Evolutionary conservation across 2,888 invertebrate genomes (phyloP).

Genomic region (Rhyacophila evoluta): DNA sequence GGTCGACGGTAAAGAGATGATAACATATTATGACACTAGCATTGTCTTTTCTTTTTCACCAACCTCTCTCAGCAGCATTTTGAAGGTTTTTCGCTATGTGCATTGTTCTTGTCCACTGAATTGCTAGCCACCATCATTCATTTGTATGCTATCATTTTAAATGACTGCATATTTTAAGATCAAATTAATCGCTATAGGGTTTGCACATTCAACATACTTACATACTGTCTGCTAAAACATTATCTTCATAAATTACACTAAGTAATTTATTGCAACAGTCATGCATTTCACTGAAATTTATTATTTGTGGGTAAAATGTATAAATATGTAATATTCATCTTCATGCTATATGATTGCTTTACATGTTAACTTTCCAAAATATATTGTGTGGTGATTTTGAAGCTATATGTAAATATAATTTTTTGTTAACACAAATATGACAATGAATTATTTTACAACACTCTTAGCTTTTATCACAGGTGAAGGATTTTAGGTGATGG

Average conservation of each 20-base stretch:
- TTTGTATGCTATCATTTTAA: slow-evolving; percentile 2
- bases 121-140: slow-evolving; percentile 29
- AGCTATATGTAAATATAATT: background rate
- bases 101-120: slow-evolving; percentile 31
- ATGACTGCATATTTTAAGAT: background rate
- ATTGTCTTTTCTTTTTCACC: slow-evolving; percentile 43
- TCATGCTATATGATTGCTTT: background rate
- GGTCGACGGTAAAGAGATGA: slow-evolving; percentile 52
- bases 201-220: background rate
- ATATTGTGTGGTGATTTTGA: background rate
- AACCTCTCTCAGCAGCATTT: slow-evolving; percentile 44
- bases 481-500: slow-evolving; percentile 4
- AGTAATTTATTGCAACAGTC: too few relatives aligned
- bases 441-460: background rate
- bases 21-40: slow-evolving; percentile 44
- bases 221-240: background rate
- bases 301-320: too few relatives aligned
- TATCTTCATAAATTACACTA: too few relatives aligned
- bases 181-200: background rate
- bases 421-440: background rate
- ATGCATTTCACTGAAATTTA: too few relatives aligned
- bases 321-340: background rate
- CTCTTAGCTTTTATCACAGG: background rate
- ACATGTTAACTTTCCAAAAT: background rate
- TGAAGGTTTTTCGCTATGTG: slow-evolving; percentile 33